Evolutionary conservation across 2,797 vertebrate genomes (phyloP), one percentile per base, ranked within the genome.

Genomic region (Pipistrellus pipistrellus): DNA sequence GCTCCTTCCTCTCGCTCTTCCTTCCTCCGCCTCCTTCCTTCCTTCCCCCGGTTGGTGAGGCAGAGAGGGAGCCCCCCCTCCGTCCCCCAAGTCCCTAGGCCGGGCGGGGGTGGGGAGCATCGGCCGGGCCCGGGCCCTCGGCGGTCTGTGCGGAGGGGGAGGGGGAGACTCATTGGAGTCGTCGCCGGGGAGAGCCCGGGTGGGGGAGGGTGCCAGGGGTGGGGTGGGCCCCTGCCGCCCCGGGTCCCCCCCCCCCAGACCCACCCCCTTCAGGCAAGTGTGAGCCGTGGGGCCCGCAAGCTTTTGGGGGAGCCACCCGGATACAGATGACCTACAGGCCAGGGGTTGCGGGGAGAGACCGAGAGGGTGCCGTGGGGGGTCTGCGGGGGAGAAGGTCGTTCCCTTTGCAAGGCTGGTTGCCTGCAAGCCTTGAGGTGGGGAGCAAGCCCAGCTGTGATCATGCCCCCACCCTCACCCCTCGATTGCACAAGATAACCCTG

Each of bases 21-120:
- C 81, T 69, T 55, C 84, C 87, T 62, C 93, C 91, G 72, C 93
- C 91, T 44, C 86, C 76, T 53, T 75, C 57, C 85, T 94, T 85
- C 27, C 83, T 18, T 6, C 17, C 51, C 17, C 51, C 51, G 14
- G 4, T 17, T 21, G 96, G 89, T 93, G 38, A 78, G 93, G 94
- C 88, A 0, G 85, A 73, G 86, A 35, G 86, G 86, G 95, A 92
- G 95, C 81, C 95, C 96, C 95, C 97, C 94, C 96, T 6, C 38
- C 38, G 6, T 80, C 17, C 92, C 96, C 80, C 17, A 83, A 83
- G 75, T 23, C 90, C 86, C 81, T 44, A 12, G 93, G 41, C 84
- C n/a, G 85, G 71, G 69, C 89, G 92, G 94, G 90, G 93, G 94
- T 71, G 90, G 96, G 94, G 92, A 96, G 85, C 85, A 5, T 30